Conservation (phyloP, 2,113 vertebrate genomes). For the Poicephalus gulielmi region DNA sequence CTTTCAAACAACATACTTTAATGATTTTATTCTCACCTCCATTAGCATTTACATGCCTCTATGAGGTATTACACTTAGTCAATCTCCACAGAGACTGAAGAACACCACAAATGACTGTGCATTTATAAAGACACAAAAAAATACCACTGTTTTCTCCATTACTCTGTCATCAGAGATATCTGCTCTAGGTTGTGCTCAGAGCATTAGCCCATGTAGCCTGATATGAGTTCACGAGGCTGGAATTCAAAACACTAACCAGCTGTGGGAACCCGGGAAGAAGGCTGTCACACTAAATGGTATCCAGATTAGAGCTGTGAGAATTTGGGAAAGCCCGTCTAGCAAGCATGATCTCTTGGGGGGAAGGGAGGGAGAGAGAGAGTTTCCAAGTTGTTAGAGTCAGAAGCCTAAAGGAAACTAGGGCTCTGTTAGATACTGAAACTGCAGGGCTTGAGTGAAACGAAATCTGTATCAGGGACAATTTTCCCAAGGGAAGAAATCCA, state of each 20-base stretch:
- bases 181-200: slow-evolving; percentile 72
- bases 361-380: slow-evolving; percentile 1
- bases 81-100: slow-evolving; percentile 6
- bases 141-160: slow-evolving; percentile 64
- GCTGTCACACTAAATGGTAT: slow-evolving; percentile 82
- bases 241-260: slow-evolving; percentile 96
- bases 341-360: slow-evolving; percentile 53
- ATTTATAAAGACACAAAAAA: slow-evolving; percentile 61
- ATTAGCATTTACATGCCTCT: not conserved
- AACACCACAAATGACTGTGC: slow-evolving; percentile 55
- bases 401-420: slow-evolving; percentile 34
- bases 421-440: slow-evolving; percentile 19
- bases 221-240: slow-evolving; percentile 92
- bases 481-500: slow-evolving; percentile 47
- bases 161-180: slow-evolving; percentile 82
- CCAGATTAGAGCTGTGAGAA: slow-evolving; percentile 85
- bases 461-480: not conserved
- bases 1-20: not conserved
- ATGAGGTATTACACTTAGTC: slow-evolving; percentile 7
- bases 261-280: slow-evolving; percentile 86
- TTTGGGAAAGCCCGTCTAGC: slow-evolving; percentile 78
- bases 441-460: not conserved
- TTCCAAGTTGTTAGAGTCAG: slow-evolving; percentile 25
- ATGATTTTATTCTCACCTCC: slow-evolving; percentile 14
- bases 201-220: slow-evolving; percentile 81